A percentile compares a stretch with the other conserved stretches of the same genome.
Evolutionary conservation across 1,140 invertebrate species (phyloP).

Genomic region (Brachionus asplanchnoidis): DNA sequence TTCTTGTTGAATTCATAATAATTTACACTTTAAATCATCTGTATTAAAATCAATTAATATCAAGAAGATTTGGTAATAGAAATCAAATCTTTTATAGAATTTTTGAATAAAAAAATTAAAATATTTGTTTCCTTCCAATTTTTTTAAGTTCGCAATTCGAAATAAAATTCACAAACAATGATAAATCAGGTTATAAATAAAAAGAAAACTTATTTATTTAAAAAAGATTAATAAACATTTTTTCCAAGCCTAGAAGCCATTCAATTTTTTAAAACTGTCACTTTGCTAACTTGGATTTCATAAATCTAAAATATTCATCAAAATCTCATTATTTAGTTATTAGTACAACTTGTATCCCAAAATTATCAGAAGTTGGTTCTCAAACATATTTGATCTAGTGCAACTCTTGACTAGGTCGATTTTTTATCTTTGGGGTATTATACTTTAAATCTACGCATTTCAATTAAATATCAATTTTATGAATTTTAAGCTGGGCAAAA

Average conservation of each 20-base stretch:
- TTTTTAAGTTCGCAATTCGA: too few relatives aligned
- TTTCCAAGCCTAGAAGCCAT: neutral
- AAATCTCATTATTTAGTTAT: neutral
- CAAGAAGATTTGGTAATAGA: neutral
- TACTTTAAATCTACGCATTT: neutral
- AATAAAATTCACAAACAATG: too few relatives aligned
- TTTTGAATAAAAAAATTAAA: neutral
- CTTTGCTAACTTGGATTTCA: neutral
- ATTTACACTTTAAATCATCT: neutral
- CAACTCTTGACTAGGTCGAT: neutral
- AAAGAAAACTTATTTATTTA: neutral
- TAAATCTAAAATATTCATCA: neutral
- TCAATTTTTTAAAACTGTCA: neutral
- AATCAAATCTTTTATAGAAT: neutral
- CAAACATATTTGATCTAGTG: neutral
- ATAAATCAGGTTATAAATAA: neutral
- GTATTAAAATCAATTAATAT: neutral
- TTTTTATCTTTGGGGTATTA: neutral
- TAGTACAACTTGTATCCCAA: neutral
- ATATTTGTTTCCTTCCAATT: too few relatives aligned
- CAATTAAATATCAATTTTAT: slow-evolving; percentile 6
- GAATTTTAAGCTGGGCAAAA: neutral
- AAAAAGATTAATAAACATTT: neutral
- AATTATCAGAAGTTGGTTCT: neutral
- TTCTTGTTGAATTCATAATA: neutral